These are phyloP conservation scores for Brienomyrus longianalis DNA, from an alignment of 2,113 vertebrate genomes.

Conservation along the genomic window DNA sequence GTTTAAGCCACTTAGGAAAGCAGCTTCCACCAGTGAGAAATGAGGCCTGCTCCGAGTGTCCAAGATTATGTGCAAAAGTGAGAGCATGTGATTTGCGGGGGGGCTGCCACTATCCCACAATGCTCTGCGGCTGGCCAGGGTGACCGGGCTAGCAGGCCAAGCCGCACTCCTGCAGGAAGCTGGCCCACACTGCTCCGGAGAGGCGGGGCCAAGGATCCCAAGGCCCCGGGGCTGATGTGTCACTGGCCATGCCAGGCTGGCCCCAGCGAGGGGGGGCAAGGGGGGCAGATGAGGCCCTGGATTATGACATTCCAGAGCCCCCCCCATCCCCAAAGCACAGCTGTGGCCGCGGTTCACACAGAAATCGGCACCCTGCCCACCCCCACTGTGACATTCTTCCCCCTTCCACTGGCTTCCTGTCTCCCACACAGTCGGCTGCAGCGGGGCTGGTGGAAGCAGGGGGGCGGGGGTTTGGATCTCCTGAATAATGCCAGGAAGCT, in stretches of 20 bases:
- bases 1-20: slow-evolving; percentile 43
- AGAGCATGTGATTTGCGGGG: not conserved
- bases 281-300: not conserved
- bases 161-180: not conserved
- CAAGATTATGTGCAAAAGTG: not conserved
- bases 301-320: not conserved
- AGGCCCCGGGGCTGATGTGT: not conserved
- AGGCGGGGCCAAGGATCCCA: not conserved
- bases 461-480: not conserved
- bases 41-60: slow-evolving; percentile 31
- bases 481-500: not conserved
- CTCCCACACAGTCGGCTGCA: not conserved
- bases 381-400: slow-evolving; percentile 1
- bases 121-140: not conserved
- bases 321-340: not conserved
- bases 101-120: not conserved
- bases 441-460: not conserved
- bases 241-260: not conserved
- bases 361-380: not conserved
- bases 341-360: not conserved
- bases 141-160: not conserved
- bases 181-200: not conserved
- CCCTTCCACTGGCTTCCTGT: not conserved
- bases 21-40: slow-evolving; percentile 36
- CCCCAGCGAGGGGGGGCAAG: not conserved